A percentile compares a stretch with the other conserved stretches of the same genome.
phyloP scores from a whole-genome alignment of 2,113 vertebrate genomes.

The Columbina picui region DNA sequence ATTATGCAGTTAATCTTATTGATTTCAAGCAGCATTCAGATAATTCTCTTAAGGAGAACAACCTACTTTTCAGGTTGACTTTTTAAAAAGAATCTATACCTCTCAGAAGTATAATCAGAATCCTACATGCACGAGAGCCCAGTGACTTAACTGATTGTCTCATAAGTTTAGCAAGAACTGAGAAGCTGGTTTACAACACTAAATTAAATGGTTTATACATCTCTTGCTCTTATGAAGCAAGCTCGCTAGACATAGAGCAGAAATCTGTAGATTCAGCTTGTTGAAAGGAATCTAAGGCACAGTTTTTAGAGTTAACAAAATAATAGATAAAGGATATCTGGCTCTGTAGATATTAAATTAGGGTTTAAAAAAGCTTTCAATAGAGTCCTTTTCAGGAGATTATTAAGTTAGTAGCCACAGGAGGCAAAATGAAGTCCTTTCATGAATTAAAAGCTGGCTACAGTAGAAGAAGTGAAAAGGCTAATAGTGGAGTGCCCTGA shows the following conservation, averaged over 20 bases:
- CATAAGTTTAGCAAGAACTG: neutral
- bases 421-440: constrained; percentile 26
- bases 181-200: neutral
- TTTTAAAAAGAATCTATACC: neutral
- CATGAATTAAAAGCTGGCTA: constrained; percentile 44
- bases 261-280: neutral
- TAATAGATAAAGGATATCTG: constrained; percentile 19
- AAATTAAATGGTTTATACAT: neutral
- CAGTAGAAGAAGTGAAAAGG: neutral
- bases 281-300: neutral
- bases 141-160: neutral
- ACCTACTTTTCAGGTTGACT: neutral
- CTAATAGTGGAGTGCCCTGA: neutral
- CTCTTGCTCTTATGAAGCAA: neutral
- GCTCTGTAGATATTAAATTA: neutral
- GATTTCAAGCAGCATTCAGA: neutral
- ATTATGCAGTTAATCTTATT: neutral
- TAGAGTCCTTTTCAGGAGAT: neutral
- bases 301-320: constrained; percentile 7
- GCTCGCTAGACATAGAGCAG: neutral
- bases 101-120: neutral
- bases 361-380: constrained; percentile 39
- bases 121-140: neutral
- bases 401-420: constrained; percentile 43
- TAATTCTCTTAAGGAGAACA: neutral